Percentiles rank a stretch among this genome's conserved stretches.
phyloP scores from a whole-genome alignment of 1,140 invertebrate genomes.

The Apis mellifera region Amel_HAv3.1 CM009942.2:8048001-8048500 shows the following conservation, averaged over 20 bases:
- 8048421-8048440: constrained; percentile 80
- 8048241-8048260: constrained; percentile 91
- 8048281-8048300: constrained; percentile 87
- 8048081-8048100: constrained; percentile 86
- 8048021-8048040: constrained; percentile 90
- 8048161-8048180: no score
- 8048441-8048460: constrained; percentile 84
- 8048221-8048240: constrained; percentile 87
- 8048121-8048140: no score
- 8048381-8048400: constrained; percentile 97
- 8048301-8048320: constrained; percentile 85
- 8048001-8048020: constrained; percentile 95
- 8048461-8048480: constrained; percentile 89
- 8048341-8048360: constrained; percentile 87
- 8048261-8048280: constrained; percentile 93
- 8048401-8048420: constrained; percentile 89
- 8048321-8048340: constrained; percentile 87
- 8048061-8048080: constrained; percentile 87
- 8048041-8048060: constrained; percentile 85
- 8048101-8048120: constrained; percentile 86
- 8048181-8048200: neutral
- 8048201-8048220: constrained; percentile 81
- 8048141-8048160: no score
- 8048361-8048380: constrained; percentile 88
- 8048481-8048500: constrained; percentile 87